Evolutionary conservation across 2,113 vertebrate genomes (phyloP).

Genomic region (Nycticryphes semicollaris): DNA sequence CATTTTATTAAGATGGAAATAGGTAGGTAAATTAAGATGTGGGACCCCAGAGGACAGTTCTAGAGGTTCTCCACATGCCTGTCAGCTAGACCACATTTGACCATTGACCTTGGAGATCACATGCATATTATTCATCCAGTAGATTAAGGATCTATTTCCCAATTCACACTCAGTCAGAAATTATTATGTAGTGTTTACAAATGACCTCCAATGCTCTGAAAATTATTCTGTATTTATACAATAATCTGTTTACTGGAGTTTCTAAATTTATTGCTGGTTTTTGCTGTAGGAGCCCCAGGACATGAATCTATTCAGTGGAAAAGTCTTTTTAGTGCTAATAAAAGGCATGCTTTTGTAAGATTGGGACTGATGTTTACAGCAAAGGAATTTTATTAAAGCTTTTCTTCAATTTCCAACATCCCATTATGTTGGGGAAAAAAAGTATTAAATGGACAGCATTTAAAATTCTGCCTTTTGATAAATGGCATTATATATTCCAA

Average conservation of each 20-base stretch:
- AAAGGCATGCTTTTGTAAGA: conserved; percentile 11
- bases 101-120: neutral
- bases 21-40: neutral
- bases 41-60: neutral
- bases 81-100: neutral
- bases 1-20: neutral
- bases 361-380: conserved; percentile 9
- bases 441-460: neutral
- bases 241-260: conserved; percentile 14
- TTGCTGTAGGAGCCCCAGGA: conserved; percentile 31
- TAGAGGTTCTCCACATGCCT: neutral
- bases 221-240: conserved; percentile 16
- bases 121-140: neutral
- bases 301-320: conserved; percentile 23
- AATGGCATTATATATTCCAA: neutral
- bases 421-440: neutral
- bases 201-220: conserved; percentile 18
- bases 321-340: conserved; percentile 49
- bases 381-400: conserved; percentile 30
- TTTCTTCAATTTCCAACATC: conserved; percentile 5
- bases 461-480: neutral
- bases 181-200: conserved; percentile 18
- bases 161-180: neutral
- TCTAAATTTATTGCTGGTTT: conserved; percentile 49
- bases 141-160: neutral